Base-by-base conservation (phyloP, 2,888 invertebrate genomes). In the Habrosyne pyritoides region DNA sequence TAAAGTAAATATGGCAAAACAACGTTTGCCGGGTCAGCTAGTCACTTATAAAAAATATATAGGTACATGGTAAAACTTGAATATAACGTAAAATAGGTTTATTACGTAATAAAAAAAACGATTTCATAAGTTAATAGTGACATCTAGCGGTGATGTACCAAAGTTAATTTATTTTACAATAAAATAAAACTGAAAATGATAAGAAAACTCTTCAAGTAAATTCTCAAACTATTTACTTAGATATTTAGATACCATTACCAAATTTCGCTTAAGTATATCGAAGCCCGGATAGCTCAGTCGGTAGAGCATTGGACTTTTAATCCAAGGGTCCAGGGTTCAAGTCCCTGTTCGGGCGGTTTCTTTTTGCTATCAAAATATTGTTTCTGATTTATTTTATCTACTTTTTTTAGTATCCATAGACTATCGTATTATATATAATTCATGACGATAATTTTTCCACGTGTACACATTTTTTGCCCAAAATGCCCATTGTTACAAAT, bases 241-340 rank as follows among this genome's bases (percentile, higher is more conserved):
- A 0, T 0, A 42, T 2, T 18, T 8, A 8, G 14, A 2, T 42
- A 42, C 8, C n/a, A 18, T 42, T 18, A 1, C 7, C 2, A 8
- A 42, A 42, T 42, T 42, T 42, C 18, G 6, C 42, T 4, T 8
- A 1, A 2, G 2, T 18, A 14, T n/a, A 14, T 42, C 18, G 42
- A 64, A 81, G 93, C 93, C 93, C 93, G 92, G 92, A 92, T 93
- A 92, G 93, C 93, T 92, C 92, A 93, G 92, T 93, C 92, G 93
- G 92, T 93, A 93, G 92, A 92, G 93, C 91, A 91, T 92, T 91
- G 91, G 91, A 91, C 91, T 91, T 91, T 90, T 93, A 92, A 91
- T 92, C 93, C 91, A 91, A 92, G 93, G 92, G 92, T 93, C 91
- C 91, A 92, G 92, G 92, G 93, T 93, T 93, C 93, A 92, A 93